Evolutionary conservation across 2,113 vertebrate species (phyloP).

Genomic region (Microtus pennsylvanicus): DNA sequence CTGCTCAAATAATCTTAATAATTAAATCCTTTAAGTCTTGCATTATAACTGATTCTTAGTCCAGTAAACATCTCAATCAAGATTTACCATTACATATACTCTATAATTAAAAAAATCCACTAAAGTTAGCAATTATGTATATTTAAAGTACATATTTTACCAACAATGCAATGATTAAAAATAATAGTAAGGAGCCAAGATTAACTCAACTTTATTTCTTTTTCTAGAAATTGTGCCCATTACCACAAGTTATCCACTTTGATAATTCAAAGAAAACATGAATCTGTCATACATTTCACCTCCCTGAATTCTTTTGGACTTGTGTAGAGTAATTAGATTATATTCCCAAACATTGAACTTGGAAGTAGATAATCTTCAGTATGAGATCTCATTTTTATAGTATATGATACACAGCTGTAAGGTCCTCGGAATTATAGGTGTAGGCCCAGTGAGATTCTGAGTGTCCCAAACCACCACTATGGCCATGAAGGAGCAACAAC

Average conservation of each 20-base stretch:
- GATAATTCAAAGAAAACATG: neutral
- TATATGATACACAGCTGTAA: neutral
- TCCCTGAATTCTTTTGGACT: neutral
- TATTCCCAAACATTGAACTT: neutral
- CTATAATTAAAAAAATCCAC: neutral
- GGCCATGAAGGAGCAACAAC: neutral
- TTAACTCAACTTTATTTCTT: neutral
- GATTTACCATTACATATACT: neutral
- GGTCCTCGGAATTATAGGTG: neutral
- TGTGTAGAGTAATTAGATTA: neutral
- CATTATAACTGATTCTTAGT: neutral
- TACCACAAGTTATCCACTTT: neutral
- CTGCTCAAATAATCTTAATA: neutral
- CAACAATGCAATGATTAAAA: neutral
- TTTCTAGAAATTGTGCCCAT: neutral
- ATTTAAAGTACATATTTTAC: neutral
- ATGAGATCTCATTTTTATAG: neutral
- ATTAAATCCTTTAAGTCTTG: neutral
- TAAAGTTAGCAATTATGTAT: neutral
- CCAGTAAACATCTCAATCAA: neutral
- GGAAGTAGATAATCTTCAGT: neutral
- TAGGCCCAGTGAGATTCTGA: too few species aligned
- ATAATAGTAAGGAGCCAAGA: neutral
- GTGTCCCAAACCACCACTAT: rapidly evolving
- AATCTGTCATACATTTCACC: neutral